Base-by-base conservation (phyloP, 2,797 vertebrate genomes). In the Sebastes itinus region DNA sequence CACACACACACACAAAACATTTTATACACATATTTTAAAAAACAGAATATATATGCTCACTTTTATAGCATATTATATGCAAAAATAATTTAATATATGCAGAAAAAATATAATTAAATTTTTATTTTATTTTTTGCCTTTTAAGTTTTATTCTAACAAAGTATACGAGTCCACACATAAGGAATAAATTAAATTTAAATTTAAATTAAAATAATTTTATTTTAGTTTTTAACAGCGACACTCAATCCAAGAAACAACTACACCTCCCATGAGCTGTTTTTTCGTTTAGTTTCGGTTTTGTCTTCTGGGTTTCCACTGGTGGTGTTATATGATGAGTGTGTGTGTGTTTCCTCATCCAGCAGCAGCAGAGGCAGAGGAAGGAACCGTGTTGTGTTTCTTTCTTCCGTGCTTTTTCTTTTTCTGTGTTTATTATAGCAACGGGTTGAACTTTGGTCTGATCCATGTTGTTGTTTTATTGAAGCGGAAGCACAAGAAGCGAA, bases 221-320 rank as follows among this genome's bases (percentile, higher is more conserved):
- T 14, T 1, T 1, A 3, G 32, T 3, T 12, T 6, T 62, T n/a
- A 5, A 5, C 16, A 42, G 8, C 18, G 27, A 23, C 23, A 8
- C 13, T 6, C 27, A 9, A 4, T 1, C 35, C 35, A 38, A 38
- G 35, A 0, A 14, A 38, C 35, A 38, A 38, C 35, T 38, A 38
- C 35, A 9, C 8, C 4, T 9, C 60, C 46, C 46, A 54, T 8
- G 13, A 10, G 3, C 60, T 2, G 23, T 20, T 30, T 56, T n/a
- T n/a, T 61, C 16, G 5, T 74, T 92, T 83, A 78, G 85, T 92
- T 92, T 91, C 89, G 89, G 35, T 92, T 92, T 86, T 67, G 72
- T 65, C 68, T 80, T 67, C 55, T 56, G 74, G 64, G 8, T 82
- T 82, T 84, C 58, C 78, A 52, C 1, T 18, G 30, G 28, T 4